Evolutionary conservation across 2,113 vertebrate species (phyloP), one percentile per base, ranked within the genome.

Genomic region (Danionella cerebrum): DNA sequence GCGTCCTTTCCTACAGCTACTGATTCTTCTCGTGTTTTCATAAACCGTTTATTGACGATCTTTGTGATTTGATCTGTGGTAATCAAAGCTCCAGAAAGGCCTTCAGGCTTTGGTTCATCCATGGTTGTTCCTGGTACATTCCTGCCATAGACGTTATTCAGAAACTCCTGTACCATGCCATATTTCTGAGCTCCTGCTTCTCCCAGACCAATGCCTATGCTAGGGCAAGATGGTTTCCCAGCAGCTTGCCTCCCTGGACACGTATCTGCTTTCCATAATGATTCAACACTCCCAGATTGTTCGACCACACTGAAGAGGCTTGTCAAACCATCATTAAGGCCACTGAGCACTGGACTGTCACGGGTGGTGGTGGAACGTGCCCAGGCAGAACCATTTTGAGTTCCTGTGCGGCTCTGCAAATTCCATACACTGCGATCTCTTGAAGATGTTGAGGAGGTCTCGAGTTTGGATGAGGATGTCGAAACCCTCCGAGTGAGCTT

Each of bases 261-360:
- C 60, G 76, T 64, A 2, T 88, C 88, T 2, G 83, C 76, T 77
- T 91, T 96, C 92, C 92, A 97, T 19, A 98, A 88, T 0, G 93
- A 92, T 74, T 98, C 96, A 0, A 91, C 92, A 86, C 94, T 96
- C 50, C 94, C 93, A 0, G 88, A 31, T 13, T 98, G 91, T 72
- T 98, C 96, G 79, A 98, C 96, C 58, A 98, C 93, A 0, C 92
- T 97, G 81, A 98, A 98, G 74, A 98, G 88, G 85, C 95, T 97
- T 75, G 96, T 95, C 31, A 98, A 87, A 33, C 96, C 96, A 0
- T 98, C 96, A 0, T 93, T 97, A 82, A 96, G 91, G 66, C 94
- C 94, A 52, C 87, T 94, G 65, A 98, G 85, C 53, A 99, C 96
- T 0, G 96, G 96, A 83, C 95, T 98, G 83, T 99, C 96, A 0